Base-by-base conservation (phyloP, 2,113 vertebrate species). In the Drymodes brunneopygia region DNA sequence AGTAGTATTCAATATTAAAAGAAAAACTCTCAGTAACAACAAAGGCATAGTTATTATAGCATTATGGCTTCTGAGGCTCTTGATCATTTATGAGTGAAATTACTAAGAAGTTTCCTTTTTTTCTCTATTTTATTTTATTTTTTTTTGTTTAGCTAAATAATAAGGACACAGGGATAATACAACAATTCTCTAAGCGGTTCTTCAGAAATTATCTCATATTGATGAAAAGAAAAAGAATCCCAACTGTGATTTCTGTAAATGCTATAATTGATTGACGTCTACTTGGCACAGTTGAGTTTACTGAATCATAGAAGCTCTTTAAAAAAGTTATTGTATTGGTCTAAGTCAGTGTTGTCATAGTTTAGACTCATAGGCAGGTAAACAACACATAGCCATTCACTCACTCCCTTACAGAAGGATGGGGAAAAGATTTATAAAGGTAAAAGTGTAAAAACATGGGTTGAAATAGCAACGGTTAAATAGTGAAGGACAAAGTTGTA, bases 391-490 rank as follows among this genome's bases (percentile, higher is more conserved):
- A 82, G 9, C 3, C 11, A 22, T 54, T 85, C 21, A 44, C 12
- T 57, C 7, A 50, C 7, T 67, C 15, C 4, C 8, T 35, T 67
- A 13, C 17, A 31, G n/a, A 5, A 5, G 11, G 11, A 35, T 16
- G 16, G 7, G 7, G 22, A 44, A 93, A 42, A 33, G 13, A 66
- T 42, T 71, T 29, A 7, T 31, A 48, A 81, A 15, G 4, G 15
- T 91, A 53, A 73, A 88, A 78, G 36, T 21, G 7, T 0, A 4
- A 81, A 77, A 92, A 33, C 0, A 0, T 70, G 8, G 2, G 3
- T 23, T 82, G 44, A 86, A 22, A 62, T 36, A 62, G 27, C 58
- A 25, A 18, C 23, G 16, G 5, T 47, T 81, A 38, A 42, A 72
- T 67, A 71, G 42, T 17, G 21, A 71, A 88, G 40, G n/a, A 57